Evolutionary conservation across 2,888 invertebrate species (phyloP).

Genomic region (Clivina fossor): DNA sequence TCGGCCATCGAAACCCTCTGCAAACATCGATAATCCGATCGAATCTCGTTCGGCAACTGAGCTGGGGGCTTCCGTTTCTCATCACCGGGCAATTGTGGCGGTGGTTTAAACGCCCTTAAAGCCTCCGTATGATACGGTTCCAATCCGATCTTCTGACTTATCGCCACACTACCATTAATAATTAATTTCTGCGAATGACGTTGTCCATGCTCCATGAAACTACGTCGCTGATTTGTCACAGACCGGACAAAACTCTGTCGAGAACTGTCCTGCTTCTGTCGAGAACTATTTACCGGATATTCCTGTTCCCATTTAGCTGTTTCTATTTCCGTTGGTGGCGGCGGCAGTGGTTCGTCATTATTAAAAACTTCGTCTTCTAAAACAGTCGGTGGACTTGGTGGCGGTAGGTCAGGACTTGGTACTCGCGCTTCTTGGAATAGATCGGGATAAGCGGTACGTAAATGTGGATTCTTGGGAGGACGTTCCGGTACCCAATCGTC

Average conservation of each 20-base stretch:
- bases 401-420: slow-evolving; percentile 63
- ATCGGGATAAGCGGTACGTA: slow-evolving; percentile 56
- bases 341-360: slow-evolving; percentile 66
- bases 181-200: slow-evolving; percentile 52
- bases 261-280: slow-evolving; percentile 14
- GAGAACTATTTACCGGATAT: slow-evolving; percentile 7
- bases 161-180: slow-evolving; percentile 54
- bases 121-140: slow-evolving; percentile 51
- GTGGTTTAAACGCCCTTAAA: slow-evolving; percentile 45
- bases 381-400: slow-evolving; percentile 64
- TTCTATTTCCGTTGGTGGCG: slow-evolving; percentile 62
- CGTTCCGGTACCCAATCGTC: slow-evolving; percentile 74
- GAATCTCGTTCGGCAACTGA: slow-evolving; percentile 18
- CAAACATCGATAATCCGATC: slow-evolving; percentile 4
- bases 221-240: slow-evolving; percentile 30
- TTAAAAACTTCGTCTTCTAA: slow-evolving; percentile 61
- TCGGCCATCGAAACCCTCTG: slow-evolving; percentile 11
- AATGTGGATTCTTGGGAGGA: slow-evolving; percentile 75
- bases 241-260: slow-evolving; percentile 38
- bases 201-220: slow-evolving; percentile 1
- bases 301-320: slow-evolving; percentile 47
- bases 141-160: slow-evolving; percentile 50
- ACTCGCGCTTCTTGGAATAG: slow-evolving; percentile 56
- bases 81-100: slow-evolving; percentile 45
- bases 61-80: slow-evolving; percentile 21